phyloP scores from a whole-genome alignment of 2,888 invertebrate genomes.

The Cristatella mucedo region DNA sequence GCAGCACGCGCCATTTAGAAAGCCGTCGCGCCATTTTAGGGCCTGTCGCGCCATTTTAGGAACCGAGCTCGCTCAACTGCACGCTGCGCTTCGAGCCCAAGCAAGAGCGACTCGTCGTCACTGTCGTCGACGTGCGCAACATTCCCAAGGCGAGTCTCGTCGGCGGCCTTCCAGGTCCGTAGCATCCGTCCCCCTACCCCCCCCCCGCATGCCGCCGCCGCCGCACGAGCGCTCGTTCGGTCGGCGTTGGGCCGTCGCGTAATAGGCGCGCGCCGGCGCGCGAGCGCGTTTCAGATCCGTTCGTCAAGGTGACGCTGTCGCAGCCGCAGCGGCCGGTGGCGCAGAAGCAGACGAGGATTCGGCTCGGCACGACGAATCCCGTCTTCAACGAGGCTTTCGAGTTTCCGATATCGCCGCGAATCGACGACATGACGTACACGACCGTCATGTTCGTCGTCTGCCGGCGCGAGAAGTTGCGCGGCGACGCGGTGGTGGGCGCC shows the following conservation, averaged over 20 bases:
- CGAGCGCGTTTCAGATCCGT: slow-evolving; percentile 39
- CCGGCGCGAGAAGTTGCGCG: slow-evolving; percentile 29
- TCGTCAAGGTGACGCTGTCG: slow-evolving; percentile 34
- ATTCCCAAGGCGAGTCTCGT: slow-evolving; percentile 28
- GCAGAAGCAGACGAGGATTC: slow-evolving; percentile 23
- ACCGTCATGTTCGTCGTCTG: slow-evolving; percentile 31
- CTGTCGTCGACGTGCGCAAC: slow-evolving; percentile 35
- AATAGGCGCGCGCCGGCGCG: too few species aligned
- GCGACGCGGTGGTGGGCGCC: slow-evolving; percentile 37
- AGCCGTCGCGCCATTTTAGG: too few species aligned
- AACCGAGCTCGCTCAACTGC: slow-evolving; percentile 36
- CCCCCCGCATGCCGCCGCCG: too few species aligned
- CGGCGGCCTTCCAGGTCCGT: background rate
- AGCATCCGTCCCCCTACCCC: too few species aligned
- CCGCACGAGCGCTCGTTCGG: too few species aligned
- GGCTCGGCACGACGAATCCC: slow-evolving; percentile 21
- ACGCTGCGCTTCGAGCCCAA: slow-evolving; percentile 34
- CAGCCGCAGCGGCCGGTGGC: slow-evolving; percentile 25
- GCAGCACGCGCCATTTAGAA: too few species aligned
- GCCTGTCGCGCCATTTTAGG: slow-evolving; percentile 31
- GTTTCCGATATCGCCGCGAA: slow-evolving; percentile 24
- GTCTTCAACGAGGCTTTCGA: slow-evolving; percentile 20
- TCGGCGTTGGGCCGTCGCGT: too few species aligned
- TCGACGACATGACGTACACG: slow-evolving; percentile 31
- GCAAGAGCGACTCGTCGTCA: slow-evolving; percentile 30